Evolutionary conservation across 2,888 invertebrate genomes (phyloP).

Genomic region (Protodeltote pygarga): DNA sequence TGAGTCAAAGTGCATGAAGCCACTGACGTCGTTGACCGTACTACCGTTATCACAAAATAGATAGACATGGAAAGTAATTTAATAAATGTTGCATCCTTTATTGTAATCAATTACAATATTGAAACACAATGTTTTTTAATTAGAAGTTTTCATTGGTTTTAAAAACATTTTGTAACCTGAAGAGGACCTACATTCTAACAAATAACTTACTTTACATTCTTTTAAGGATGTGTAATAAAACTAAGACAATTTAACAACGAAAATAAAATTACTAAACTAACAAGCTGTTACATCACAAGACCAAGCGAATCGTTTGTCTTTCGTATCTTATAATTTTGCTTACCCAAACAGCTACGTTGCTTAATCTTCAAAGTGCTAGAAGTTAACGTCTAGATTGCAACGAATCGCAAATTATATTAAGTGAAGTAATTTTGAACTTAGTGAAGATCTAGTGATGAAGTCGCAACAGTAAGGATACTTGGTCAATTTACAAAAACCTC

Average conservation of each 20-base stretch:
- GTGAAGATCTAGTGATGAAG: slow-evolving; percentile 6
- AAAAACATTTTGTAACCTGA: too few species aligned
- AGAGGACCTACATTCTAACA: background rate
- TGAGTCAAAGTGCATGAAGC: too few species aligned
- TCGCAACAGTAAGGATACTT: slow-evolving; percentile 3
- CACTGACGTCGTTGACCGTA: background rate
- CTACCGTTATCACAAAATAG: background rate
- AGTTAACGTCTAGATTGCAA: slow-evolving; percentile 28
- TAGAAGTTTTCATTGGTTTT: too few species aligned
- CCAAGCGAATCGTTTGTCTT: background rate
- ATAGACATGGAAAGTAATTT: too few species aligned
- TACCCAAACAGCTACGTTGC: slow-evolving; percentile 12
- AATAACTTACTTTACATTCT: background rate
- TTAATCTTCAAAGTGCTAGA: slow-evolving; percentile 17
- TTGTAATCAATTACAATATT: too few species aligned
- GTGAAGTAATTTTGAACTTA: slow-evolving; percentile 28
- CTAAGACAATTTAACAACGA: background rate
- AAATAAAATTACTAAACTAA: background rate
- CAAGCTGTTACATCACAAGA: background rate
- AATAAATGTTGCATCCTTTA: too few species aligned
- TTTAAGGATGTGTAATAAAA: background rate
- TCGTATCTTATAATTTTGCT: slow-evolving; percentile 4
- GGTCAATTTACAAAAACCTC: slow-evolving; percentile 2
- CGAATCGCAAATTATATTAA: slow-evolving; percentile 27
- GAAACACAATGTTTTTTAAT: too few species aligned